phyloP scores from a whole-genome alignment of 1,140 invertebrate genomes.

The Muscidifurax raptorellus region DNA sequence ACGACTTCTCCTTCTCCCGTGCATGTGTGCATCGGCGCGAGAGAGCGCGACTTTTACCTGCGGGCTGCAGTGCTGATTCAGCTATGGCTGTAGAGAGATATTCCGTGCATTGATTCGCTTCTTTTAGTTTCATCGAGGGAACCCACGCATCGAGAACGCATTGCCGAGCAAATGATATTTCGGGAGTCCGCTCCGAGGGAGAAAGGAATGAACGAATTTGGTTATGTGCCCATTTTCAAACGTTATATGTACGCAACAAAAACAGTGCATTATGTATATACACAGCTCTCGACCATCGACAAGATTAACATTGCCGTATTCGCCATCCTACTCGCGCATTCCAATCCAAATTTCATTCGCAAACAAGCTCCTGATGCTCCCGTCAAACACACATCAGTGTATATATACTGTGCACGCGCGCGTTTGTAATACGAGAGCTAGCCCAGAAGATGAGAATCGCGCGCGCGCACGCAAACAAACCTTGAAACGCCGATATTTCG shows the following conservation, averaged over 20 bases:
- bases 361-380: not conserved
- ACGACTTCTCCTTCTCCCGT: constrained; percentile 2
- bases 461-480: not conserved
- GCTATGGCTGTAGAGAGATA: not conserved
- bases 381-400: not conserved
- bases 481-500: not conserved
- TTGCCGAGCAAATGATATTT: not conserved
- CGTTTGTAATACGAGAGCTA: too few relatives aligned
- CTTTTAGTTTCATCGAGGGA: not conserved
- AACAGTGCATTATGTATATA: too few relatives aligned
- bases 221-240: too few relatives aligned
- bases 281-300: not conserved
- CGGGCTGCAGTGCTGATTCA: not conserved
- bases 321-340: not conserved
- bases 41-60: too few relatives aligned
- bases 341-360: not conserved
- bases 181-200: not conserved
- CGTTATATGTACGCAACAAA: too few relatives aligned
- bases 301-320: not conserved
- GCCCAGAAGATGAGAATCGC: not conserved
- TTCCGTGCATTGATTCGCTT: not conserved
- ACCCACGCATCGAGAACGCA: not conserved
- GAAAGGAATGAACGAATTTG: too few relatives aligned
- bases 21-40: not conserved
- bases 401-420: not conserved